Conservation (phyloP, 2,113 vertebrate species). For the Clarias macrocephalus region DNA sequence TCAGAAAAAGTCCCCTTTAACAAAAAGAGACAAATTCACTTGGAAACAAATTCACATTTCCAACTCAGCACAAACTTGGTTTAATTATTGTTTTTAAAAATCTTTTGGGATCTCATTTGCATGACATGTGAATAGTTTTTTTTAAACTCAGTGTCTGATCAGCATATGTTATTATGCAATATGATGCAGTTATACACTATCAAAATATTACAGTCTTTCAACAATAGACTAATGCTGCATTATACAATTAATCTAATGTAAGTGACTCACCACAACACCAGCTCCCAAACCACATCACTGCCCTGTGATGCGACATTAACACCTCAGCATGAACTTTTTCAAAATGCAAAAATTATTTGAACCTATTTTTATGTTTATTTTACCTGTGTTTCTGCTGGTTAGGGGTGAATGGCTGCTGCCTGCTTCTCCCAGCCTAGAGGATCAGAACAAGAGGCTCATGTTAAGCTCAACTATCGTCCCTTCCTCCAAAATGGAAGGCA, state of each 20-base stretch:
- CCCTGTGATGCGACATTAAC: constrained; percentile 3
- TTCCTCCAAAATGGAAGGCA: constrained; percentile 74
- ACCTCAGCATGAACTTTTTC: neutral
- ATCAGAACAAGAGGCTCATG: constrained; percentile 72
- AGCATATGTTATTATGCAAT: neutral
- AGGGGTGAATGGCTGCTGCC: constrained; percentile 72
- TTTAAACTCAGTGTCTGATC: neutral
- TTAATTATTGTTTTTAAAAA: neutral
- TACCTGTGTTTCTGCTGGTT: constrained; percentile 78
- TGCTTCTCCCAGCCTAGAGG: constrained; percentile 69
- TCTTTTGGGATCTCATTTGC: neutral
- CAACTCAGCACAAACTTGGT: neutral
- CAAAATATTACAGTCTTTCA: neutral
- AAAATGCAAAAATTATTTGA: constrained; percentile 48
- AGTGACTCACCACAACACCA: constrained; percentile 12
- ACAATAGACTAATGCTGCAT: constrained; percentile 18
- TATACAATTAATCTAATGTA: neutral
- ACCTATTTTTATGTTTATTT: constrained; percentile 63
- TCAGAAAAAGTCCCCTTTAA: constrained; percentile 65
- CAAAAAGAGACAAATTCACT: constrained; percentile 30
- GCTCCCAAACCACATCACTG: constrained; percentile 10
- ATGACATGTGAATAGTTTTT: neutral
- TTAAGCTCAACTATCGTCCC: constrained; percentile 67
- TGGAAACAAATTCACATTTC: neutral
- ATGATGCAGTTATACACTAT: neutral